These are phyloP conservation scores for Saccostrea echinata DNA, from an alignment of 1,140 invertebrate species.

Conservation along the genomic window DNA sequence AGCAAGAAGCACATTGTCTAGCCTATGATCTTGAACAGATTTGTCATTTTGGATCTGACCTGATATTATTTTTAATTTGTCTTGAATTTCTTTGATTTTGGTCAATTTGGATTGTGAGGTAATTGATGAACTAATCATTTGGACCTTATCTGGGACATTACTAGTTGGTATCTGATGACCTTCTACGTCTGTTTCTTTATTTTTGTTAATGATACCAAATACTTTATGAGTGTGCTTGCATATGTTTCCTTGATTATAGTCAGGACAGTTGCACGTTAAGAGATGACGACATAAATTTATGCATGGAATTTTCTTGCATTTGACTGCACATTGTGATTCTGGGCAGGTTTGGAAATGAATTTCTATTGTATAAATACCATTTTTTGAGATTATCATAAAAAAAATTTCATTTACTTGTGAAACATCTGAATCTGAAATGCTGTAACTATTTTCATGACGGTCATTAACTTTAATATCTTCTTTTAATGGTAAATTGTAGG, in stretches of 20 bases:
- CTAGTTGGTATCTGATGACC: too few species aligned
- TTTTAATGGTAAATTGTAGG: background rate
- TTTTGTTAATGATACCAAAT: background rate
- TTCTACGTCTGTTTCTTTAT: background rate
- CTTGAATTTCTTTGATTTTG: too few species aligned
- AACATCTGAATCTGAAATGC: background rate
- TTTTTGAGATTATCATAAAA: background rate
- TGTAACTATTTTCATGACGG: too few species aligned
- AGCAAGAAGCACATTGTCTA: too few species aligned
- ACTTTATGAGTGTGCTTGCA: constrained; percentile 38
- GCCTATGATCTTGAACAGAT: too few species aligned
- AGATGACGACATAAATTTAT: constrained; percentile 34
- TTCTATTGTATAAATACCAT: background rate
- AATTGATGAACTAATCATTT: too few species aligned
- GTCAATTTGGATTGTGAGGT: too few species aligned
- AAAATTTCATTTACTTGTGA: background rate
- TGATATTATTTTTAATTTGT: too few species aligned
- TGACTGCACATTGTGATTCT: background rate
- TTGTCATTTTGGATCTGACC: too few species aligned
- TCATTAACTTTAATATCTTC: background rate
- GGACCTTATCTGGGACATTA: too few species aligned
- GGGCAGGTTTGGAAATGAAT: background rate
- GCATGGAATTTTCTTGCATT: constrained; percentile 41
- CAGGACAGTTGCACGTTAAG: background rate
- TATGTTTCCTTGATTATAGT: background rate